Evolutionary conservation across 2,888 invertebrate genomes (phyloP).

Genomic region (Adelphocoris suturalis): DNA sequence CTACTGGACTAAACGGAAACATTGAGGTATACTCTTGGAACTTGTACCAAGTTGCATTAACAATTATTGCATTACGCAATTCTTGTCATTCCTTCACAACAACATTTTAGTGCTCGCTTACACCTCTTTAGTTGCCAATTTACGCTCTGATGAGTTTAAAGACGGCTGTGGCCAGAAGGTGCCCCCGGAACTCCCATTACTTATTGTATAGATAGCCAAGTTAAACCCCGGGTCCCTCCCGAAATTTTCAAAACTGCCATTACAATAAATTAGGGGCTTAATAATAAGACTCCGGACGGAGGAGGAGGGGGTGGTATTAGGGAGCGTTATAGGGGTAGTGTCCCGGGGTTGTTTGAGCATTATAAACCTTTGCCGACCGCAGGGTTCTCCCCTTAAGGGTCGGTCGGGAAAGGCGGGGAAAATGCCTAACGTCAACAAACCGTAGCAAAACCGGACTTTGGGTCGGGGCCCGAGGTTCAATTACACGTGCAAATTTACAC

Average conservation of each 20-base stretch:
- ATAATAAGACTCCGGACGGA: constrained; percentile 47
- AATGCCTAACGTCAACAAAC: constrained; percentile 68
- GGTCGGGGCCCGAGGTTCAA: constrained; percentile 50
- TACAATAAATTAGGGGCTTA: constrained; percentile 66
- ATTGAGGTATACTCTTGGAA: no score
- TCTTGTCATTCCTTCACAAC: background rate
- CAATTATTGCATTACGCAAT: no score
- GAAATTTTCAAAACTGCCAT: constrained; percentile 66
- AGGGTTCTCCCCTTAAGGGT: background rate
- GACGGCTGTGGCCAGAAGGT: background rate
- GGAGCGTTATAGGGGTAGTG: constrained; percentile 53
- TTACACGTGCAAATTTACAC: constrained; percentile 70
- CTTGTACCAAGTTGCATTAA: no score
- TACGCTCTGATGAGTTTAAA: constrained; percentile 13
- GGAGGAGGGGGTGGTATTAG: constrained; percentile 48
- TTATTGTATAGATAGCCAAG: constrained; percentile 58
- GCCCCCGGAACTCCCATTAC: constrained; percentile 43
- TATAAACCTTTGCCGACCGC: constrained; percentile 52
- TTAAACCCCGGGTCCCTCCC: constrained; percentile 47
- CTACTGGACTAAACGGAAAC: no score
- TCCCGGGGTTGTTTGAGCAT: constrained; percentile 63
- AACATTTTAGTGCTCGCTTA: background rate
- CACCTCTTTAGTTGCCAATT: background rate
- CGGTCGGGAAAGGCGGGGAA: background rate
- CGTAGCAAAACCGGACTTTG: constrained; percentile 55